Evolutionary conservation across 1,140 invertebrate genomes (phyloP), one percentile per base, ranked within the genome.

Genomic region (Glossosoma conforme): DNA sequence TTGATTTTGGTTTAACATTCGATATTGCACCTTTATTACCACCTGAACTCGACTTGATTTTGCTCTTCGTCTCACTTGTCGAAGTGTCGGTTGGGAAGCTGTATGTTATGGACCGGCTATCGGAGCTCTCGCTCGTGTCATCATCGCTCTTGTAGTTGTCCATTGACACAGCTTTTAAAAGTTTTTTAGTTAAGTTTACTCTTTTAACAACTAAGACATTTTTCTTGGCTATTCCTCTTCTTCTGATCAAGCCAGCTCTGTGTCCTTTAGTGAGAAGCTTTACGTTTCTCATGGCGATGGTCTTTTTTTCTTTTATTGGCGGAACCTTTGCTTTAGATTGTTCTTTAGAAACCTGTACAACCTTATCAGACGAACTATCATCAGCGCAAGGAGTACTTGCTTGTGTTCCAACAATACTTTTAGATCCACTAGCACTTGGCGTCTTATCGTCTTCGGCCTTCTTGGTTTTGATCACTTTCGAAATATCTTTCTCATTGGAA

Each of bases 391-490:
- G 25, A 10, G n/a, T 15, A 44, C n/a, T 35, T 52, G 41, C 14
- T 33, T 42, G 21, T 52, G 50, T 13, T 40, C 37, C 9, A 45
- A 10, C 41, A 38, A 33, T 20, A 30, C 13, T 45, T 36, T 46
- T 51, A 32, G 37, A 24, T 1, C 37, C 8, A 30, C 33, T 41
- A 28, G 30, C 24, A 32, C n/a, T 14, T 35, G 19, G 0, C 5
- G 21, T 18, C 43, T 45, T 51, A 11, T 42, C 37, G 18, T 32
- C 18, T 38, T 57, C 49, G 30, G 9, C 10, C 44, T 53, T 58
- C 30, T 52, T 56, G 2, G 40, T 15, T 25, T 57, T 57, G 8
- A 21, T 1, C 25, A 17, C 18, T 38, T 58, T 58, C 4, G 22
- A 1, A n/a, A 20, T 18, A 13, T 48, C 52, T 36, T 54, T 47